Evolutionary conservation across 2,113 vertebrate species (phyloP).

Genomic region (Crypturellus undulatus): DNA sequence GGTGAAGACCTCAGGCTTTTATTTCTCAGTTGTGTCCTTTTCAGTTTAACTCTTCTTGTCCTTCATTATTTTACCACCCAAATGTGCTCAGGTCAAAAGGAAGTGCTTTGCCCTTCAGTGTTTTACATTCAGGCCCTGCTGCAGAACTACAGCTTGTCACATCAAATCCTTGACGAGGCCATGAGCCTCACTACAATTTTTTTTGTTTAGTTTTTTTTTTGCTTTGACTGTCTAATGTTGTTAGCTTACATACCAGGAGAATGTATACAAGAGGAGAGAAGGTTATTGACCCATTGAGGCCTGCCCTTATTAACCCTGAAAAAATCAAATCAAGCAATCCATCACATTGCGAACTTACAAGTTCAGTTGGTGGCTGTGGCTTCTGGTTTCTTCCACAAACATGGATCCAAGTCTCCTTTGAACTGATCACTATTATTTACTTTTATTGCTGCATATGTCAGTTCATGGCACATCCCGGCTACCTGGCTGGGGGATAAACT

Average conservation of each 20-base stretch:
- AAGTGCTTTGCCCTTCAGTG: not conserved
- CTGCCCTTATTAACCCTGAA: slow-evolving; percentile 65
- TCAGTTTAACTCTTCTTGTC: slow-evolving; percentile 56
- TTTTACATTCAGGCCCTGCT: not conserved
- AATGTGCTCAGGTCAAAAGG: not conserved
- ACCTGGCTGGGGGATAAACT: not conserved
- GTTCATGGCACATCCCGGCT: not conserved
- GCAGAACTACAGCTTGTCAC: not conserved
- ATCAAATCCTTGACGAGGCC: not conserved
- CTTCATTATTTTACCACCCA: slow-evolving; percentile 48
- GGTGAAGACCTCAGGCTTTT: slow-evolving; percentile 49
- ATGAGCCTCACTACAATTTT: not conserved
- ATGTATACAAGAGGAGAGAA: slow-evolving; percentile 21
- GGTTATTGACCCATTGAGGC: slow-evolving; percentile 18
- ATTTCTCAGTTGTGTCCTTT: slow-evolving; percentile 57
- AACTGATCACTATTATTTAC: not conserved
- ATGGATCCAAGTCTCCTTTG: slow-evolving; percentile 22
- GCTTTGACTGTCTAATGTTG: slow-evolving; percentile 29
- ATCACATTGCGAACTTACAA: slow-evolving; percentile 39
- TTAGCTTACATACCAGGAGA: slow-evolving; percentile 20
- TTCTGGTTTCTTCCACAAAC: slow-evolving; percentile 43
- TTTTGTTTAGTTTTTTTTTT: not conserved
- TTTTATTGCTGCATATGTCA: not conserved
- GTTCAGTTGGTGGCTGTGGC: not conserved
- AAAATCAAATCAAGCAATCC: slow-evolving; percentile 29